Evolutionary conservation across 1,140 invertebrate genomes (phyloP).

Genomic region (Achroia grisella): DNA sequence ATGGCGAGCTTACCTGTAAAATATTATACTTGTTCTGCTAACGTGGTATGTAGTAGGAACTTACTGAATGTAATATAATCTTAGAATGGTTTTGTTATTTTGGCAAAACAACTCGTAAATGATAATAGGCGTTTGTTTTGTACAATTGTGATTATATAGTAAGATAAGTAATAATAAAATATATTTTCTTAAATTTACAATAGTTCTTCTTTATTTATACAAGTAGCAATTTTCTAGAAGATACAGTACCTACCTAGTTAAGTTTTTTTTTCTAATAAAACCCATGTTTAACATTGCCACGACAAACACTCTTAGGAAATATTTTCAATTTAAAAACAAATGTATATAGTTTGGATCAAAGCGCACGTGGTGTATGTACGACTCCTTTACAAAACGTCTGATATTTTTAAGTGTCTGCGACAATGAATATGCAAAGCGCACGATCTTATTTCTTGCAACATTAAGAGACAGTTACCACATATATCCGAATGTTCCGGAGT

Average conservation of each 20-base stretch:
- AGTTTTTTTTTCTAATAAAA: no score
- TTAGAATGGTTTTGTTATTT: no score
- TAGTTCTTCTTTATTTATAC: no score
- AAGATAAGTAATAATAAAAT: no score
- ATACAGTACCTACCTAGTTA: no score
- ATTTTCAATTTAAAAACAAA: conserved; percentile 1
- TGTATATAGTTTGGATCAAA: neutral
- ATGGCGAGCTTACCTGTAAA: conserved; percentile 7
- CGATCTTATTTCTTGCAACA: conserved; percentile 11
- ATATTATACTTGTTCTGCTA: conserved; percentile 10
- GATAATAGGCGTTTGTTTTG: no score
- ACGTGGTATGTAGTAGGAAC: conserved; percentile 1
- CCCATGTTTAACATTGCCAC: no score
- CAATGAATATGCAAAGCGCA: conserved; percentile 12
- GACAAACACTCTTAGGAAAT: neutral
- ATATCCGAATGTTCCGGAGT: conserved; percentile 18
- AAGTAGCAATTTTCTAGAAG: no score
- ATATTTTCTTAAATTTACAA: no score
- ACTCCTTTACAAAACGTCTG: conserved; percentile 4
- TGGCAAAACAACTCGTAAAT: no score
- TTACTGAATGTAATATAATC: neutral
- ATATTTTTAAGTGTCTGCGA: conserved; percentile 1
- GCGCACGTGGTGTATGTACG: neutral
- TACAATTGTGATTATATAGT: no score
- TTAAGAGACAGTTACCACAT: conserved; percentile 16